A percentile compares a stretch with the other conserved stretches of the same genome.
Conservation (phyloP, 1,140 invertebrate species). For the Calliphora vicina region DNA sequence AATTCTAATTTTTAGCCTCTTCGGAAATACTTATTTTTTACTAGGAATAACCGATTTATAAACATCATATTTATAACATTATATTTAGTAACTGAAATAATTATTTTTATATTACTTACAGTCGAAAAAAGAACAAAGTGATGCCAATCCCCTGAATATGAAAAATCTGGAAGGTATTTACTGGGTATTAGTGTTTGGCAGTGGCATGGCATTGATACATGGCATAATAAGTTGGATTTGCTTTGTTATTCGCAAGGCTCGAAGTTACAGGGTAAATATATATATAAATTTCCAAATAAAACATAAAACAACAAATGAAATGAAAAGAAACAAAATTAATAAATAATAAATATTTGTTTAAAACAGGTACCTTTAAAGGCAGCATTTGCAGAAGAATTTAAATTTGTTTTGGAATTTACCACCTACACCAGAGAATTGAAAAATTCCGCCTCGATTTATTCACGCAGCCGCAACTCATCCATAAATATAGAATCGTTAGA, state of each 20-base stretch:
- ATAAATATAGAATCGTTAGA: conserved; percentile 44
- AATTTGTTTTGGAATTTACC: conserved; percentile 77
- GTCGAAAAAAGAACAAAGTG: conserved; percentile 52
- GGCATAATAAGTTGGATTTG: conserved; percentile 61
- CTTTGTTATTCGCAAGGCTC: conserved; percentile 53
- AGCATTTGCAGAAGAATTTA: conserved; percentile 75
- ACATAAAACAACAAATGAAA: too few species aligned
- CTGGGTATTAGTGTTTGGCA: conserved; percentile 70
- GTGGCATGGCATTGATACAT: conserved; percentile 60
- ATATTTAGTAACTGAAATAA: too few species aligned
- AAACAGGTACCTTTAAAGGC: conserved; percentile 71
- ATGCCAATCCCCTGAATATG: conserved; percentile 63
- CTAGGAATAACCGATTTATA: too few species aligned
- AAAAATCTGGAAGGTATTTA: conserved; percentile 78
- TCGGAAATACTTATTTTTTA: too few species aligned
- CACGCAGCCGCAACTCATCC: conserved; percentile 54
- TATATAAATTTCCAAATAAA: background rate
- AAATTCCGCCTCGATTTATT: conserved; percentile 54
- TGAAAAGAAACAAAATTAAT: background rate
- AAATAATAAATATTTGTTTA: background rate
- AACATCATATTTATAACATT: too few species aligned
- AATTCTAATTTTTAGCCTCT: too few species aligned
- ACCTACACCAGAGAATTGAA: conserved; percentile 74
- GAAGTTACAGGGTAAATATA: conserved; percentile 44
- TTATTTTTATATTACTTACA: conserved; percentile 34